Conservation (phyloP, 2,113 vertebrate genomes). For the Brienomyrus brachyistius region DNA sequence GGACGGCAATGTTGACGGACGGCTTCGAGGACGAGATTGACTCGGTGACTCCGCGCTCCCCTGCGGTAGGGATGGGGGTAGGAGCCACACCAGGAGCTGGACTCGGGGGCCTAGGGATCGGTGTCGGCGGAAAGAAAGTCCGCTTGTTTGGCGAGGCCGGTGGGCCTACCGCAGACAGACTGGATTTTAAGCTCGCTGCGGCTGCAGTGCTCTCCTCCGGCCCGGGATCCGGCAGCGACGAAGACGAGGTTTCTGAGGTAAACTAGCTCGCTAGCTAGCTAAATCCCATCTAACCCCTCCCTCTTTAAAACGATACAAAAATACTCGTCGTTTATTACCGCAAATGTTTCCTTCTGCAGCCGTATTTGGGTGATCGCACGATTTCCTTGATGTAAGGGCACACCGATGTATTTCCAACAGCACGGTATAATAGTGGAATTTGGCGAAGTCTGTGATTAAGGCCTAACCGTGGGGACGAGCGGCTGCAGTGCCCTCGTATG, state of each 20-base stretch:
- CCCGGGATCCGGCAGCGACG: slow-evolving; percentile 87
- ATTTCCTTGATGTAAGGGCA: neutral
- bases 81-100: slow-evolving; percentile 73
- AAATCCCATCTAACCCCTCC: slow-evolving; percentile 19
- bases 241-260: slow-evolving; percentile 96
- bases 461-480: slow-evolving; percentile 56
- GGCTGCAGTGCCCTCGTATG: slow-evolving; percentile 54
- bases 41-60: slow-evolving; percentile 90
- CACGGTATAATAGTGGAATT: neutral
- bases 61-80: slow-evolving; percentile 78
- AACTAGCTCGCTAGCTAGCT: slow-evolving; percentile 31
- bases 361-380: neutral
- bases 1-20: slow-evolving; percentile 83
- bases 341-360: neutral
- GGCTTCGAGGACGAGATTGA: slow-evolving; percentile 95
- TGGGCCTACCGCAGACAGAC: slow-evolving; percentile 73
- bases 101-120: slow-evolving; percentile 72
- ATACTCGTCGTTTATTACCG: neutral
- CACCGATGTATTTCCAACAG: neutral
- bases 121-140: slow-evolving; percentile 72
- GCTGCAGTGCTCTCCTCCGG: slow-evolving; percentile 84
- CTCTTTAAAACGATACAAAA: neutral
- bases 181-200: slow-evolving; percentile 86
- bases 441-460: slow-evolving; percentile 53
- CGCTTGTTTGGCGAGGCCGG: slow-evolving; percentile 72